phyloP scores from a whole-genome alignment of 2,113 vertebrate species.

The Spea multiplicata region DNA sequence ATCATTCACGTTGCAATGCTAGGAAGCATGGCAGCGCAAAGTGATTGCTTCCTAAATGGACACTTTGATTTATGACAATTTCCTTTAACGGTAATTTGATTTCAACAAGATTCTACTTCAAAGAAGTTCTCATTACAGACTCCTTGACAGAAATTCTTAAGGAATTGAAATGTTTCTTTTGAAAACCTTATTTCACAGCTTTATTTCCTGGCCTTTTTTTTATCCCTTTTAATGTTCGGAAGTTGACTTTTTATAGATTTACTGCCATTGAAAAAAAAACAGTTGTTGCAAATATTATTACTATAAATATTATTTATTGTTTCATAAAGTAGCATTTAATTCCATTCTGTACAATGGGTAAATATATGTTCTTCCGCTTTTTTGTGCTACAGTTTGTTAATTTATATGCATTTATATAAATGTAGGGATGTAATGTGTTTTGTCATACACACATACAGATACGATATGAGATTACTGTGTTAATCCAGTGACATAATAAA shows the following conservation, averaged over 20 bases:
- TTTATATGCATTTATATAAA: too few species aligned
- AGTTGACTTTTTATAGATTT: slow-evolving; percentile 5
- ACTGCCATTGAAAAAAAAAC: neutral
- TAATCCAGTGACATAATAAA: too few species aligned
- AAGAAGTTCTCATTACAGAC: slow-evolving; percentile 24
- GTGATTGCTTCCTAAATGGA: slow-evolving; percentile 42
- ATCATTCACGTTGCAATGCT: slow-evolving; percentile 21
- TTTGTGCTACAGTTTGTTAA: too few species aligned
- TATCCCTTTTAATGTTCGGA: slow-evolving; percentile 9
- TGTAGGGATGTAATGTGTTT: too few species aligned
- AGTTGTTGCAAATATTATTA: neutral
- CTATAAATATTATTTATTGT: too few species aligned
- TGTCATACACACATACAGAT: too few species aligned
- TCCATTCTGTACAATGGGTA: too few species aligned
- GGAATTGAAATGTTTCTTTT: slow-evolving; percentile 41
- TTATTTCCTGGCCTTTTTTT: slow-evolving; percentile 14
- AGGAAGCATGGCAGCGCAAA: slow-evolving; percentile 31
- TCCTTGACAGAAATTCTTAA: slow-evolving; percentile 28
- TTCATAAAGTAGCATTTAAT: too few species aligned
- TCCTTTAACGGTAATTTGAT: slow-evolving; percentile 46
- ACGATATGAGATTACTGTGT: too few species aligned
- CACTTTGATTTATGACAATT: slow-evolving; percentile 45
- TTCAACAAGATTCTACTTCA: slow-evolving; percentile 44
- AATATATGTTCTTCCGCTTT: too few species aligned
- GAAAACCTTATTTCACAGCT: slow-evolving; percentile 31